Conservation (phyloP, 2,888 invertebrate species). For the Ophion obscuratus region DNA sequence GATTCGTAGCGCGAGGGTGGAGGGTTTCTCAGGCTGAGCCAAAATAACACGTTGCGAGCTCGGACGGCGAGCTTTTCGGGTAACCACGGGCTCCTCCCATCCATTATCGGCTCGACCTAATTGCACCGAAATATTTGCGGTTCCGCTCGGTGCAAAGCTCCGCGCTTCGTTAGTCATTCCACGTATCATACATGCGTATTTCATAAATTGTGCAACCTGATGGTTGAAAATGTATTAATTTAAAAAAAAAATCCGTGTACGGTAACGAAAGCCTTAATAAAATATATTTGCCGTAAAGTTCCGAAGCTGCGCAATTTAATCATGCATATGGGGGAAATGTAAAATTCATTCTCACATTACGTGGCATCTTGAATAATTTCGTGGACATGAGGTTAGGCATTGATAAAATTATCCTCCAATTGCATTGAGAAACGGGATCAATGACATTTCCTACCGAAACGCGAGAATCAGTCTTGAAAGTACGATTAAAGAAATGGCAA, state of each 20-base stretch:
- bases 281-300: not conserved
- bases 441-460: not conserved
- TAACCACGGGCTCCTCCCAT: conserved; percentile 20
- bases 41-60: not conserved
- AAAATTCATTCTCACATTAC: too few relatives aligned
- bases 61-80: conserved; percentile 12
- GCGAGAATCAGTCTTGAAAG: not conserved
- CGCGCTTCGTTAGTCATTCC: not conserved
- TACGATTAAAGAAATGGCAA: not conserved
- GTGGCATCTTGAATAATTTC: too few relatives aligned
- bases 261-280: not conserved
- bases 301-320: not conserved
- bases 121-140: conserved; percentile 35
- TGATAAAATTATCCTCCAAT: not conserved
- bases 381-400: not conserved
- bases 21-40: not conserved
- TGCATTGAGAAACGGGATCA: too few relatives aligned
- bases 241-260: not conserved
- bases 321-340: too few relatives aligned
- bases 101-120: conserved; percentile 37
- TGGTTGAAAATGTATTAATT: not conserved
- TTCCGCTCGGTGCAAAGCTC: not conserved
- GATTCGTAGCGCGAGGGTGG: not conserved
- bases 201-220: not conserved
- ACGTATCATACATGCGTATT: not conserved